These are phyloP conservation scores for Varanus komodoensis DNA, from an alignment of 2,113 vertebrate genomes.

Conservation along the genomic window DNA sequence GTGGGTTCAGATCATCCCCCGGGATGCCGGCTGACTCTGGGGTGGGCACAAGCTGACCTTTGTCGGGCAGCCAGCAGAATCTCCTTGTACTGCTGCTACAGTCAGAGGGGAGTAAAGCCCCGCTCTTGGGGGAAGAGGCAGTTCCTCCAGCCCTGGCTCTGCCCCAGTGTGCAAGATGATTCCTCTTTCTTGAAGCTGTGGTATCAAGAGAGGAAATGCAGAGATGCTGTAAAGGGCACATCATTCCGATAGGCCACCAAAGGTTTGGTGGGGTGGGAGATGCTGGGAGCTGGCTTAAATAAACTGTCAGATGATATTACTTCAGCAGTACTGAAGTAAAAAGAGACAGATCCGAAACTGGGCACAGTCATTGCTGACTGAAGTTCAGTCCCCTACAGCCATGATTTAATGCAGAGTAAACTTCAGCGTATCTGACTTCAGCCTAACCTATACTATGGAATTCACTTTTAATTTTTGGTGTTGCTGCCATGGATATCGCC, in stretches of 20 bases:
- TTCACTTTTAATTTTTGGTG: neutral
- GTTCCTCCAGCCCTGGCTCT: neutral
- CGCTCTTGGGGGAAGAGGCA: neutral
- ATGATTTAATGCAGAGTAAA: neutral
- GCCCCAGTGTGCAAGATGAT: neutral
- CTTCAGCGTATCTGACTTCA: neutral
- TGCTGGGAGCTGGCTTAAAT: conserved; percentile 24
- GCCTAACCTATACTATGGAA: neutral
- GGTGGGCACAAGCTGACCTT: neutral
- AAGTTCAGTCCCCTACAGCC: neutral
- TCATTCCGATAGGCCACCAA: conserved; percentile 10
- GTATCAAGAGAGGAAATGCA: neutral
- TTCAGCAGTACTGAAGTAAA: neutral
- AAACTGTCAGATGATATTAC: conserved; percentile 27
- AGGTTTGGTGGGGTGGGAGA: conserved; percentile 6
- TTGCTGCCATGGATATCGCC: neutral
- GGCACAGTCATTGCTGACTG: neutral
- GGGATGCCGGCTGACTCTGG: neutral
- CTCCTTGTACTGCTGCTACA: neutral
- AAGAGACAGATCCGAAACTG: conserved; percentile 20
- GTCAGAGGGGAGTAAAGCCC: neutral
- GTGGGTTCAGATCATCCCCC: conserved; percentile 13
- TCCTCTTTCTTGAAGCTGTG: neutral
- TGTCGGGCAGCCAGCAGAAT: neutral
- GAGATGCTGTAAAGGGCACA: conserved; percentile 10